phyloP scores from a whole-genome alignment of 2,888 invertebrate genomes.

The Tenodera sinensis region DNA sequence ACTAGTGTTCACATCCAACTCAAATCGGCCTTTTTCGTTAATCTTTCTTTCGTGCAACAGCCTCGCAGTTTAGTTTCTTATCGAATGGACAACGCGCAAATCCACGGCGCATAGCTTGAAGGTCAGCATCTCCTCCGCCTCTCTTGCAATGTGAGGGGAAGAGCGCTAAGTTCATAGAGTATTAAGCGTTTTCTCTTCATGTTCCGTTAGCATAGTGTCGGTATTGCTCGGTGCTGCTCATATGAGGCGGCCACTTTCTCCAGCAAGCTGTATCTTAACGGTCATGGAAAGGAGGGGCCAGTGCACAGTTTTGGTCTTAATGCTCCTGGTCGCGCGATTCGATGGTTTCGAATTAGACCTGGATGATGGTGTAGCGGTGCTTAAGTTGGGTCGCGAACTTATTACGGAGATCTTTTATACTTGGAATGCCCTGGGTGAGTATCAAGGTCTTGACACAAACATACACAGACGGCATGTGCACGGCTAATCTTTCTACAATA shows the following conservation, averaged over 20 bases:
- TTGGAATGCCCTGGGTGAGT: conserved; percentile 22
- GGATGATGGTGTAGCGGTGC: background rate
- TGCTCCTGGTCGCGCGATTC: background rate
- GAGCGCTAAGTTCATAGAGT: background rate
- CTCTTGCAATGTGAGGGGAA: background rate
- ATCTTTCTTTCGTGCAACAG: background rate
- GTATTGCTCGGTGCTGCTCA: no score
- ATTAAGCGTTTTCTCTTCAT: background rate
- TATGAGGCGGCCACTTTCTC: background rate
- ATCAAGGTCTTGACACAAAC: no score
- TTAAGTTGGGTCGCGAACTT: conserved; percentile 34
- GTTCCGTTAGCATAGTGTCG: background rate
- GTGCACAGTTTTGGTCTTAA: background rate
- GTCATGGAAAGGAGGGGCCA: background rate
- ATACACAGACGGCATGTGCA: no score
- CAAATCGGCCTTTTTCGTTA: no score
- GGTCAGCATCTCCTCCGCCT: background rate
- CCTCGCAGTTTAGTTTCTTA: background rate
- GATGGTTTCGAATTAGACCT: background rate
- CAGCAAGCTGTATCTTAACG: background rate
- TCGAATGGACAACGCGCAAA: background rate
- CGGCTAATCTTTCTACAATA: no score
- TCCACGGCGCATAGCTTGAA: background rate
- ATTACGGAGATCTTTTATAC: conserved; percentile 18
- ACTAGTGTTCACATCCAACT: no score